Percentiles rank a stretch among this genome's conserved stretches.
phyloP scores from a whole-genome alignment of 2,113 vertebrate species.

The Neogobius melanostomus region DNA sequence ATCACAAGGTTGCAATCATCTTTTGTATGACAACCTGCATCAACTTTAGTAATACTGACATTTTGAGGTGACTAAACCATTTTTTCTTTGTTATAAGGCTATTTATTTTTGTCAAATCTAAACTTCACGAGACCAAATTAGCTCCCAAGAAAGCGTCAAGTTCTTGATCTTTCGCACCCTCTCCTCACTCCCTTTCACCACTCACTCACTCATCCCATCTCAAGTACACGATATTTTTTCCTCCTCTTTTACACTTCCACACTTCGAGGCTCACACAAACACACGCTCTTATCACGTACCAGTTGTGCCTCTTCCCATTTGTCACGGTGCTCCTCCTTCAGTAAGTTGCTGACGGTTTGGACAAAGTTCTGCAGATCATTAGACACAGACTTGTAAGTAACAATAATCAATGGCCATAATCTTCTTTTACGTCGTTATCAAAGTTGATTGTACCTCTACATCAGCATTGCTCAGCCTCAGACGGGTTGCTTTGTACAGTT shows the following conservation, averaged over 20 bases:
- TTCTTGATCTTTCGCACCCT: neutral
- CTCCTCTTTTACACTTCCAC: neutral
- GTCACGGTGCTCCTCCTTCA: constrained; percentile 90
- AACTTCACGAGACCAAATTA: neutral
- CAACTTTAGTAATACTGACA: too few species aligned
- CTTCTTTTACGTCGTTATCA: neutral
- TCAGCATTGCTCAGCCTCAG: constrained; percentile 86
- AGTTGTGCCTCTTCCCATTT: constrained; percentile 97
- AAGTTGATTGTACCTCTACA: constrained; percentile 81
- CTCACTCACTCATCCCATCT: constrained; percentile 12
- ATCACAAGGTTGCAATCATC: too few species aligned
- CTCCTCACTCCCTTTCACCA: neutral
- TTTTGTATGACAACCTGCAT: too few species aligned
- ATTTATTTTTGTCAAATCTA: neutral
- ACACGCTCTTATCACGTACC: constrained; percentile 78
- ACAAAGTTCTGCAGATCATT: constrained; percentile 86
- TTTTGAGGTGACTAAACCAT: too few species aligned
- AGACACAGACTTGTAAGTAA: constrained; percentile 36
- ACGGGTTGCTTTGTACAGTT: constrained; percentile 86
- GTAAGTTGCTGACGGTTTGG: constrained; percentile 94
- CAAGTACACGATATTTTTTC: constrained; percentile 19
- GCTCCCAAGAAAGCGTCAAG: neutral
- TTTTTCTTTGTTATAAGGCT: too few species aligned
- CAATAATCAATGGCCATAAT: constrained; percentile 8
- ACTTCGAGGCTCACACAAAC: neutral